These are phyloP conservation scores for Porites lobata DNA, from an alignment of 92 coral and sea anemone species.

Conservation along the genomic window DNA sequence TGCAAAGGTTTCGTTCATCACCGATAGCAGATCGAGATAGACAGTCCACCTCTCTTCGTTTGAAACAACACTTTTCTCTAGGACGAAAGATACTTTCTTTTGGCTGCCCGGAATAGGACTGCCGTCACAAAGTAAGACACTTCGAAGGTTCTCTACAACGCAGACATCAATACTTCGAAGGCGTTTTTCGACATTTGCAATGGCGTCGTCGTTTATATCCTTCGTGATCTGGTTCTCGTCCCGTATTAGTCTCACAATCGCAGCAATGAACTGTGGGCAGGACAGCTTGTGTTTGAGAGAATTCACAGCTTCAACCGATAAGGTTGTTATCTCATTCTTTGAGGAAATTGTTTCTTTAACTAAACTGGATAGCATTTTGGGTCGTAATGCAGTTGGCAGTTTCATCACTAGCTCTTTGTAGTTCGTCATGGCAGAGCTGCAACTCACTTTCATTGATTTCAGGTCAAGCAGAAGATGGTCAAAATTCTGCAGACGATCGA, in stretches of 20 bases:
- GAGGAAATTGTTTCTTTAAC: conserved; percentile 33
- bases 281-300: conserved; percentile 37
- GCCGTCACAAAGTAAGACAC: conserved; percentile 42
- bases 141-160: neutral
- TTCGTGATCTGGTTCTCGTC: conserved; percentile 45
- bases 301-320: neutral
- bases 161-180: conserved; percentile 37
- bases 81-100: conserved; percentile 46
- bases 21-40: neutral
- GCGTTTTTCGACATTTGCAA: conserved; percentile 12
- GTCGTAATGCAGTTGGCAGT: conserved; percentile 54
- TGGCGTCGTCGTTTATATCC: conserved; percentile 7
- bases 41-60: conserved; percentile 52
- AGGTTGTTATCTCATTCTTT: neutral
- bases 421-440: conserved; percentile 20
- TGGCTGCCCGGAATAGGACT: conserved; percentile 48
- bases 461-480: conserved; percentile 46
- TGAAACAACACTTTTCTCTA: conserved; percentile 15
- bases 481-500: conserved; percentile 24
- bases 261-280: conserved; percentile 55
- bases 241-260: conserved; percentile 67
- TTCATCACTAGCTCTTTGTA: conserved; percentile 52
- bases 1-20: neutral
- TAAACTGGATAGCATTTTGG: conserved; percentile 61
- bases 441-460: neutral